Percentiles rank a stretch among this genome's conserved stretches.
phyloP scores from a whole-genome alignment of 2,888 invertebrate species.

The Oscheius sp. region DNA sequence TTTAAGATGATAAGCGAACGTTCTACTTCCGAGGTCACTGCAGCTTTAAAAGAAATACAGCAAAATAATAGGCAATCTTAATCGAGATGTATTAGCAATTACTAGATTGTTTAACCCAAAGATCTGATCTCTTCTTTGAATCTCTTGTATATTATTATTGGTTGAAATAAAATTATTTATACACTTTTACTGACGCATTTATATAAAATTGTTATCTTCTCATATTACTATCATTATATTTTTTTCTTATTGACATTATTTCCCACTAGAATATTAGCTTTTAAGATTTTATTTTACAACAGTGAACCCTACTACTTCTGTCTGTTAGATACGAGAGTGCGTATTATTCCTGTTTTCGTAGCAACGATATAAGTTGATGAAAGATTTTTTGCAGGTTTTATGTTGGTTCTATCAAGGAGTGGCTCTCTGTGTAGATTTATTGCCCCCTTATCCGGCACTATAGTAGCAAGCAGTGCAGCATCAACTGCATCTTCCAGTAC shows the following conservation, averaged over 20 bases:
- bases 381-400: neutral
- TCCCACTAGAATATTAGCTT: no score
- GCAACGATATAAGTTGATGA: neutral
- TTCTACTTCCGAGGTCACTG: neutral
- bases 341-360: neutral
- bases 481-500: neutral
- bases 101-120: neutral
- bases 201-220: no score
- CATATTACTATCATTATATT: no score
- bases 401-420: neutral
- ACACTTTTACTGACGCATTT: neutral
- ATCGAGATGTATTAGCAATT: neutral
- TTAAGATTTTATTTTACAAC: no score
- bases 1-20: slow-evolving; percentile 7
- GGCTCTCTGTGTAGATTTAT: neutral
- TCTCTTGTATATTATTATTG: neutral
- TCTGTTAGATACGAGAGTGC: no score
- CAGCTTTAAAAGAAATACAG: neutral
- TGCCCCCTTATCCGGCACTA: neutral
- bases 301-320: no score
- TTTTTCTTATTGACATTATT: no score
- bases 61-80: neutral
- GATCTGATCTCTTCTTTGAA: neutral
- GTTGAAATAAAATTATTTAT: slow-evolving; percentile 2
- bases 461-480: neutral